Base-by-base conservation (phyloP, 2,888 invertebrate species). In the Pyrrhia umbra region DNA sequence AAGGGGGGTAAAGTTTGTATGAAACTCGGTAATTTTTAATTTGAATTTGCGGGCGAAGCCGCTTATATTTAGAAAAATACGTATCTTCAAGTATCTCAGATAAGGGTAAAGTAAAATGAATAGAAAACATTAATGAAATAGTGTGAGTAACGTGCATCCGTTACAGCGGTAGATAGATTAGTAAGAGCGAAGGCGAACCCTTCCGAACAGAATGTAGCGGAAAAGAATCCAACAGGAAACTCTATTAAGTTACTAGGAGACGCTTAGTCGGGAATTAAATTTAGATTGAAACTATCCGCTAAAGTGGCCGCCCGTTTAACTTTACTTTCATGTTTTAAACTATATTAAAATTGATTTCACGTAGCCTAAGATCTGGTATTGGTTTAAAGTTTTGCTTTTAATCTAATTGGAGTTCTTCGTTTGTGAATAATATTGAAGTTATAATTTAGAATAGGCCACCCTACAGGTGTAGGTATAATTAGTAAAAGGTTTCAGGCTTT, bases 201-300 rank as follows among this genome's bases (percentile, higher is more conserved):
- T 43, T 20, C 37, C 47, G 69, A 69, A 59, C 65, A 77, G 81
- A 83, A 88, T 84, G 84, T 85, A 85, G 85, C 72, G 83, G 76
- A 85, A 89, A 89, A 87, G 85, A 89, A 86, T 85, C 83, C 83
- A 78, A 80, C 80, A 82, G 84, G 79, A 86, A 89, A 88, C 71
- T 77, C 68, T 73, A 79, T 77, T 71, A 79, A 79, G 70, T 81
- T 67, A 77, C 67, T 46, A 58, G 50, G 65, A 66, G 61, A 65
- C 65, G 74, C 63, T 77, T 65, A 86, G 83, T 79, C 66, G 77
- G 83, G 85, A 88, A 89, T 89, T 89, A 88, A 89, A 89, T 89
- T 88, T 84, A 88, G 82, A 89, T 89, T 85, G 85, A 85, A 89
- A 86, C 87, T 86, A 86, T 90, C 83, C 80, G 77, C 83, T 82